Evolutionary conservation across 2,113 vertebrate species (phyloP), one percentile per base, ranked within the genome.

Genomic region (Dolichallabes microphthalmus): DNA sequence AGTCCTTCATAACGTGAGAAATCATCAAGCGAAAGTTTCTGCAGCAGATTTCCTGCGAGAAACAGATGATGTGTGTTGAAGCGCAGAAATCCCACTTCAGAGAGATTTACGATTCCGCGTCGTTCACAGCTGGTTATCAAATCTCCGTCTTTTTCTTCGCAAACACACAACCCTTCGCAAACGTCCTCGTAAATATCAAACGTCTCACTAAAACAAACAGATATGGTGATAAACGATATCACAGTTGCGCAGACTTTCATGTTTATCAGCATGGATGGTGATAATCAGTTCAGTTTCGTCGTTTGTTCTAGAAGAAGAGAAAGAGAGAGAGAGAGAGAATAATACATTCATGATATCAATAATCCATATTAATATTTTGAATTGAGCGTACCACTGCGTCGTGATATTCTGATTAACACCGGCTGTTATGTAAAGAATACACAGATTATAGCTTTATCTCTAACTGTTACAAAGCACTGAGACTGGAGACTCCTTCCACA

Each of bases 91-190:
- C 93, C 96, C 81, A 99, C 95, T 92, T 98, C 96, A 86, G 96
- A 96, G 35, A 99, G 93, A 92, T 95, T 96, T 91, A 94, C 95
- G 89, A 99, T 97, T 53, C 97, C 96, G 93, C 95, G 95, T 94
- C 97, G 98, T 93, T 99, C 98, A 93, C 97, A 99, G 93, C 96
- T 96, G 91, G 97, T 97, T 61, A 95, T 97, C 89, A 97, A 94
- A 83, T 97, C 95, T 89, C 97, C 95, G 68, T 99, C 98, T 93
- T 96, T 96, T 90, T 99, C 97, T 91, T 99, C 97, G 86, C 98
- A 99, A 93, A 94, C 96, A 93, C 98, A 99, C 1, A 96, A 94
- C 88, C 94, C 96, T 93, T 96, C 95, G 94, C 98, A 99, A 87
- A 96, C 96, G 90, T 98, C 97, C 89, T 97, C 97, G 94, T 97